phyloP scores from a whole-genome alignment of 2,797 vertebrate genomes.

The Astyanax mexicanus region DNA sequence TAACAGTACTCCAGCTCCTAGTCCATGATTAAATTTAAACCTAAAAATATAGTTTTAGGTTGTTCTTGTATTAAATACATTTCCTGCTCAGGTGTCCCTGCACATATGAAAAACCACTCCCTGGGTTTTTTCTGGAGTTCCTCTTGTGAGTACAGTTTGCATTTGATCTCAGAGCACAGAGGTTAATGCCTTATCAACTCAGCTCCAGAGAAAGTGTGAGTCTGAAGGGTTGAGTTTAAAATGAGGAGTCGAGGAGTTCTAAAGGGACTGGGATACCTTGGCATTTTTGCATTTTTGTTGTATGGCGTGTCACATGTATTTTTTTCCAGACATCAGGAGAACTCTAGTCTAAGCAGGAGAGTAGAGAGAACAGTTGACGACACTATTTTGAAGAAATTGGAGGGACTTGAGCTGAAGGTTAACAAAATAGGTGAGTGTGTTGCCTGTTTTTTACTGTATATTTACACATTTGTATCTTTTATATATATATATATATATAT shows the following conservation, averaged over 20 bases:
- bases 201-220: too few species aligned
- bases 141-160: background rate
- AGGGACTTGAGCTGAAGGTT: constrained; percentile 44
- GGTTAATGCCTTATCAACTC: background rate
- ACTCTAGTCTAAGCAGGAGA: background rate
- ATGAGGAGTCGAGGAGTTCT: constrained; percentile 21
- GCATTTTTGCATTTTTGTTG: background rate
- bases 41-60: too few species aligned
- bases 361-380: background rate
- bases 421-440: constrained; percentile 47
- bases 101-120: background rate
- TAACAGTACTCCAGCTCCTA: too few species aligned
- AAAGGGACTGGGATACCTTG: background rate
- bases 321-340: background rate
- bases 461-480: too few species aligned
- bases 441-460: too few species aligned
- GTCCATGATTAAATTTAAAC: too few species aligned
- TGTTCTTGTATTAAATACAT: too few species aligned
- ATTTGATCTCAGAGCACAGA: background rate
- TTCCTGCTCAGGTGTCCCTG: background rate
- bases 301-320: background rate
- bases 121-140: background rate
- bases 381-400: constrained; percentile 23
- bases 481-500: too few species aligned
- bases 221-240: background rate